Evolutionary conservation across 1,140 invertebrate genomes (phyloP).

Genomic region (Thereuonema tuberculata): DNA sequence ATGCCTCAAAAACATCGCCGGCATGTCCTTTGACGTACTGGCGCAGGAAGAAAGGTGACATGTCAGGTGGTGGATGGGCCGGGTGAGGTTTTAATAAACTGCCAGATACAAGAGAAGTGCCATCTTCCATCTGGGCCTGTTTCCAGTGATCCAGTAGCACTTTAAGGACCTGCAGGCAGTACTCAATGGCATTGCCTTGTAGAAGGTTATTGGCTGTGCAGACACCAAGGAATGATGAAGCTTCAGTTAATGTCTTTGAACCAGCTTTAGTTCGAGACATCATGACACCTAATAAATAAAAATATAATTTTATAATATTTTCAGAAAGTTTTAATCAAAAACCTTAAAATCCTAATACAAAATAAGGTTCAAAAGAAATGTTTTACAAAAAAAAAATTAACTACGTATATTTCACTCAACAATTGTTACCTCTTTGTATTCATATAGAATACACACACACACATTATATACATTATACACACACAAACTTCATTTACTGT

Average conservation of each 20-base stretch:
- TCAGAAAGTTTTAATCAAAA: neutral
- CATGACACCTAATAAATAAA: constrained; percentile 45
- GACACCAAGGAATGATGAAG: constrained; percentile 49
- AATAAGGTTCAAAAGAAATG: too few relatives aligned
- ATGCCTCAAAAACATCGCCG: constrained; percentile 82
- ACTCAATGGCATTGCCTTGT: constrained; percentile 61
- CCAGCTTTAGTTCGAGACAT: constrained; percentile 59
- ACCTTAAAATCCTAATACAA: neutral
- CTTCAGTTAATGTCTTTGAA: constrained; percentile 38
- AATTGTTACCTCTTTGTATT: too few relatives aligned
- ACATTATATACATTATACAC: too few relatives aligned
- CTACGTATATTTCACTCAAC: too few relatives aligned
- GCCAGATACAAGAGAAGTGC: neutral
- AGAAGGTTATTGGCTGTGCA: constrained; percentile 61
- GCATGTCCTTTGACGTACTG: constrained; percentile 85
- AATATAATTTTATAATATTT: too few relatives aligned
- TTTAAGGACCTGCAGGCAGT: constrained; percentile 65
- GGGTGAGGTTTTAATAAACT: constrained; percentile 57
- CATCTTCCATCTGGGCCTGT: constrained; percentile 33
- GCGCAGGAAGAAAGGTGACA: constrained; percentile 88
- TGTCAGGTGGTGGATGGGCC: constrained; percentile 67
- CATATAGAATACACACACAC: too few relatives aligned
- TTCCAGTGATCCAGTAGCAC: constrained; percentile 73
- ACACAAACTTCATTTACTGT: too few relatives aligned
- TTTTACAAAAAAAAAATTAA: too few relatives aligned